These are phyloP conservation scores for Ispidina picta DNA, from an alignment of 2,797 vertebrate species.

Conservation along the genomic window DNA sequence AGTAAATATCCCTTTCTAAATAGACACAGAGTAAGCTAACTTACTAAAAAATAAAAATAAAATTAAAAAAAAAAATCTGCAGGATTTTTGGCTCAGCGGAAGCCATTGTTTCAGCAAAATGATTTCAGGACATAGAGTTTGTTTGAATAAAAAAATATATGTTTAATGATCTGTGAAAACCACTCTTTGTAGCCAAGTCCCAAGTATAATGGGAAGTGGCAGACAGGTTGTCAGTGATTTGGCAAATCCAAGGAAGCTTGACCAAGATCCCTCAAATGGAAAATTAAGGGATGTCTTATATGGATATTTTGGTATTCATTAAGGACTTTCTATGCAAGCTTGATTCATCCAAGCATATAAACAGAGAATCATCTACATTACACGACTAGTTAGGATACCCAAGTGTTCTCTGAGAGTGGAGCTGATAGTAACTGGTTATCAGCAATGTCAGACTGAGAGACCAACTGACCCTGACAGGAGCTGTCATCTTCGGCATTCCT, in stretches of 20 bases:
- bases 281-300: background rate
- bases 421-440: background rate
- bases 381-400: background rate
- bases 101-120: background rate
- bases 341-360: background rate
- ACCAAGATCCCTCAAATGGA: background rate
- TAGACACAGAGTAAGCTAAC: background rate
- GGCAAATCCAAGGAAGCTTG: background rate
- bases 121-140: background rate
- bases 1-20: conserved; percentile 3
- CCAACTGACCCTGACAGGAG: background rate
- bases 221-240: background rate
- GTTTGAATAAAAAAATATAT: background rate
- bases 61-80: background rate
- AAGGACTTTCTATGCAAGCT: background rate
- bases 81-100: conserved; percentile 1
- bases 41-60: background rate
- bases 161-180: background rate
- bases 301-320: background rate
- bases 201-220: background rate
- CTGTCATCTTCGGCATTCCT: background rate
- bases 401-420: background rate
- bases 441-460: background rate
- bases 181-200: background rate
- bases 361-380: background rate